Percentiles rank a stretch among this genome's conserved stretches.
phyloP scores from a whole-genome alignment of 2,888 invertebrate genomes.

The Drosophila subquinaria region DNA sequence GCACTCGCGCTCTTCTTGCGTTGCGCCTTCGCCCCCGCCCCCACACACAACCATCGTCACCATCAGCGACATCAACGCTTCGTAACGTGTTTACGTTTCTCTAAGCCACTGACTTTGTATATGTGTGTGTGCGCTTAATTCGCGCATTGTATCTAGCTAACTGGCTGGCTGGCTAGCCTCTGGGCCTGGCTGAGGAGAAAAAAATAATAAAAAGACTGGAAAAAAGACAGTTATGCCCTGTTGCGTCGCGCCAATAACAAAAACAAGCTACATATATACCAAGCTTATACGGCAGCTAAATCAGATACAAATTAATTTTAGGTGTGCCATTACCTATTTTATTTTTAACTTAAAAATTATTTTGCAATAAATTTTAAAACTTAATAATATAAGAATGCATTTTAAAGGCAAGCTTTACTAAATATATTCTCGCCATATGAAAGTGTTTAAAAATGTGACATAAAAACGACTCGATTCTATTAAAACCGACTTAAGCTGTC shows the following conservation, averaged over 20 bases:
- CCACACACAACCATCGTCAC: constrained; percentile 17
- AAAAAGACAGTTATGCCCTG: constrained; percentile 77
- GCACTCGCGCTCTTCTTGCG: constrained; percentile 30
- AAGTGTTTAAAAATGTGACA: too few species aligned
- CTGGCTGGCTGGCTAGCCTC: constrained; percentile 53
- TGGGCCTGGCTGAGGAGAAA: constrained; percentile 51
- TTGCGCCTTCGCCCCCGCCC: constrained; percentile 15
- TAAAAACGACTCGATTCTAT: not conserved
- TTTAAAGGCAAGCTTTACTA: not conserved
- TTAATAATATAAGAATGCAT: not conserved
- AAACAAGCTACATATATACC: constrained; percentile 62
- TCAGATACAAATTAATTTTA: too few species aligned
- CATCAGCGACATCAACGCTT: constrained; percentile 44
- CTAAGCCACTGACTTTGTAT: constrained; percentile 61
- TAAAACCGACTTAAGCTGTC: constrained; percentile 1
- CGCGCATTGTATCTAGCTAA: constrained; percentile 73
- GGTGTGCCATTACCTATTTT: too few species aligned
- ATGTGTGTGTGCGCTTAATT: constrained; percentile 60
- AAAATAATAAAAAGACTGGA: constrained; percentile 24
- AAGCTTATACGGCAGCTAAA: not conserved
- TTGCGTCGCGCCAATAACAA: constrained; percentile 73
- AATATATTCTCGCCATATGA: too few species aligned
- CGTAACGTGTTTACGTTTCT: constrained; percentile 75
- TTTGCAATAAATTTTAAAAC: not conserved
- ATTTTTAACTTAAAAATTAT: too few species aligned